Percentiles rank a stretch among this genome's conserved stretches.
phyloP scores from a whole-genome alignment of 2,113 vertebrate species.

The Pardalotus punctatus region DNA sequence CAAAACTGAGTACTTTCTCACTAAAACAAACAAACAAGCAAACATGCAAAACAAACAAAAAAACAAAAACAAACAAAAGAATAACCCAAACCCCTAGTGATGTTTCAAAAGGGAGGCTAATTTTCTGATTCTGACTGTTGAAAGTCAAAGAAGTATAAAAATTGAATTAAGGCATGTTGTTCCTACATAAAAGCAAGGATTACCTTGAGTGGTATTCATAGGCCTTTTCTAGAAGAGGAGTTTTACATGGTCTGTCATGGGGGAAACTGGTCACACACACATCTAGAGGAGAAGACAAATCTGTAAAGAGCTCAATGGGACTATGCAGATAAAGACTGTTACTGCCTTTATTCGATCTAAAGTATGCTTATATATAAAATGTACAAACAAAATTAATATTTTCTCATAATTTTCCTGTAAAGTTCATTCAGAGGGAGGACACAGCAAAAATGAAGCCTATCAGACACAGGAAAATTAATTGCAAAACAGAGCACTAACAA shows the following conservation, averaged over 20 bases:
- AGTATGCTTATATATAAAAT: neutral
- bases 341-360: neutral
- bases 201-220: neutral
- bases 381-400: neutral
- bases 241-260: neutral
- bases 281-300: neutral
- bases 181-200: neutral
- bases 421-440: neutral
- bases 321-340: neutral
- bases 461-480: neutral
- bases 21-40: neutral
- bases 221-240: neutral
- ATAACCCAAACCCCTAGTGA: fast-evolving
- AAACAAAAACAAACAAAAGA: neutral
- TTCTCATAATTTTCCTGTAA: neutral
- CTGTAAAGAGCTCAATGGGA: neutral
- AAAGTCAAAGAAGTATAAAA: neutral
- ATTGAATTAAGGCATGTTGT: neutral
- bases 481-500: neutral
- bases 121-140: neutral
- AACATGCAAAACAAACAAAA: neutral
- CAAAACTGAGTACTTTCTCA: neutral
- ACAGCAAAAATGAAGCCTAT: neutral
- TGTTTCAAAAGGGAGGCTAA: neutral
- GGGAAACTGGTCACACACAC: neutral